A percentile compares a stretch with the other conserved stretches of the same genome.
phyloP scores from a whole-genome alignment of 2,113 vertebrate genomes.

The Pavo muticus region DNA sequence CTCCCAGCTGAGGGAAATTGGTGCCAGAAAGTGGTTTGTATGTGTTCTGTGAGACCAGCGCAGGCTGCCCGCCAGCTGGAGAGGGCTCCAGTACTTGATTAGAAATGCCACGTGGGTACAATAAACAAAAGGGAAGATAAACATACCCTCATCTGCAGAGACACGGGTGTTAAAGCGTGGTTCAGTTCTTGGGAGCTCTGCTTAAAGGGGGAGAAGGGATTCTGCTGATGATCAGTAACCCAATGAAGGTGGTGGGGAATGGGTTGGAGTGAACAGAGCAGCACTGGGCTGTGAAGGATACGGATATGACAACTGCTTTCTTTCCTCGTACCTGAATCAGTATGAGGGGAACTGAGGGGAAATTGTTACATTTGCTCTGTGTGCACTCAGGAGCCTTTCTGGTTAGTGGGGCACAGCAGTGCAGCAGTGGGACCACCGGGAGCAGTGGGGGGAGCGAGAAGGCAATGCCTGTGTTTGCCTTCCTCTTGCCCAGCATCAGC shows the following conservation, averaged over 20 bases:
- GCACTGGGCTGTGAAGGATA: background rate
- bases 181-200: accelerated
- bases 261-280: background rate
- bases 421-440: background rate
- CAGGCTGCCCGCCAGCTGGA: slow-evolving; percentile 35
- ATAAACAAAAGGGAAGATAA: slow-evolving; percentile 21
- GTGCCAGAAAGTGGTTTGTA: background rate
- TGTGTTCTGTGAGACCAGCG: background rate
- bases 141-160: background rate
- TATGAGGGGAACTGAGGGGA: background rate
- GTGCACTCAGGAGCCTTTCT: background rate
- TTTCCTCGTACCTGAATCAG: background rate
- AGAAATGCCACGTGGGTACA: slow-evolving; percentile 48
- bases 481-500: background rate
- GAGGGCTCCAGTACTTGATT: background rate
- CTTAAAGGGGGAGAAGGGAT: background rate
- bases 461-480: background rate
- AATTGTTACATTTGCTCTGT: background rate
- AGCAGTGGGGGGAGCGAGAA: accelerated
- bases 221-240: background rate
- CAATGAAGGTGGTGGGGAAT: background rate
- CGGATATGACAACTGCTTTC: background rate
- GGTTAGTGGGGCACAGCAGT: background rate
- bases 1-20: background rate
- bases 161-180: accelerated